A percentile compares a stretch with the other conserved stretches of the same genome.
Evolutionary conservation across 2,888 invertebrate species (phyloP).

Genomic region (Eilema griseolum): DNA sequence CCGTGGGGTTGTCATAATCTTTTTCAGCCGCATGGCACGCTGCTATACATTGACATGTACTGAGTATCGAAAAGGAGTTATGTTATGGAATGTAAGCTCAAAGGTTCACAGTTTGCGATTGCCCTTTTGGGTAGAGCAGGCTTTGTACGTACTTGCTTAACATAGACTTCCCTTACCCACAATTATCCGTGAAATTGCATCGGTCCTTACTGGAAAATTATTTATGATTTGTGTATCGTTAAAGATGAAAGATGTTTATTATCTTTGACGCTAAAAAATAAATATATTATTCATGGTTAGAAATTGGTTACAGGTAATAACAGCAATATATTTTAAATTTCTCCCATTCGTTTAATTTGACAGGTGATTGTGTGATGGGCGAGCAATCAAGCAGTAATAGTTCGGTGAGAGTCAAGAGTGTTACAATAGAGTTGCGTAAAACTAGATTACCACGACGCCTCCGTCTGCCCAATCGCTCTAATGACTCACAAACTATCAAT

Average conservation of each 20-base stretch:
- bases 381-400: slow-evolving; percentile 66
- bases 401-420: slow-evolving; percentile 49
- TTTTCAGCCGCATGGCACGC: slow-evolving; percentile 83
- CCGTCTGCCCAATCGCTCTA: slow-evolving; percentile 66
- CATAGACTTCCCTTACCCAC: not conserved
- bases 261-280: slow-evolving; percentile 33
- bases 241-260: slow-evolving; percentile 42
- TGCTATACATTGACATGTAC: slow-evolving; percentile 73
- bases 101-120: slow-evolving; percentile 37
- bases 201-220: slow-evolving; percentile 33
- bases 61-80: slow-evolving; percentile 72
- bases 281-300: slow-evolving; percentile 38
- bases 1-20: slow-evolving; percentile 84
- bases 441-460: slow-evolving; percentile 75
- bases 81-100: slow-evolving; percentile 70
- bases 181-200: slow-evolving; percentile 15
- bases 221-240: slow-evolving; percentile 39
- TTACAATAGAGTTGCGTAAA: slow-evolving; percentile 80
- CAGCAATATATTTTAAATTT: slow-evolving; percentile 52
- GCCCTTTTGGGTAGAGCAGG: slow-evolving; percentile 30
- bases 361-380: slow-evolving; percentile 60
- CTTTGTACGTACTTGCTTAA: slow-evolving; percentile 23
- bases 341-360: slow-evolving; percentile 65
- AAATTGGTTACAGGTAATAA: slow-evolving; percentile 39
- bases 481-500: slow-evolving; percentile 83